Conservation (phyloP, 2,888 invertebrate genomes). For the Notodonta ziczac region DNA sequence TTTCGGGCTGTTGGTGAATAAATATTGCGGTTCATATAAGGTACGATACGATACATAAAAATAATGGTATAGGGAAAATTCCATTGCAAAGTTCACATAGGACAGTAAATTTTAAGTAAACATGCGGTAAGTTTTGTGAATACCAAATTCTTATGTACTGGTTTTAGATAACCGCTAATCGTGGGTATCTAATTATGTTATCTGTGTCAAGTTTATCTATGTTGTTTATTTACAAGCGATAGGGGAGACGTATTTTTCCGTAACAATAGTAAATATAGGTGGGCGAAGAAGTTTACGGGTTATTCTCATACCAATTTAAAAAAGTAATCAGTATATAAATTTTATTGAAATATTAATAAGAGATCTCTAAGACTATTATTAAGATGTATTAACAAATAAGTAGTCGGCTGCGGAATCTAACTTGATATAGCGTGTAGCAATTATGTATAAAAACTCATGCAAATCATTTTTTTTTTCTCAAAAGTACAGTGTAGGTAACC, state of each 20-base stretch:
- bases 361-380: too few species aligned
- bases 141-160: slow-evolving; percentile 11
- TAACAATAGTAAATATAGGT: slow-evolving; percentile 35
- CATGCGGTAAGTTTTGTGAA: not conserved
- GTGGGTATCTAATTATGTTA: slow-evolving; percentile 34
- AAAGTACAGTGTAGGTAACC: too few species aligned
- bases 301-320: too few species aligned
- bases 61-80: not conserved
- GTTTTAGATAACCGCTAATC: slow-evolving; percentile 32
- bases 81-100: slow-evolving; percentile 2
- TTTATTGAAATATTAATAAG: too few species aligned
- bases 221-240: slow-evolving; percentile 51
- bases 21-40: too few species aligned
- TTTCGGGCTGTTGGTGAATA: too few species aligned
- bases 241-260: slow-evolving; percentile 60
- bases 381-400: too few species aligned
- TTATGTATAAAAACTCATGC: too few species aligned
- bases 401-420: too few species aligned
- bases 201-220: slow-evolving; percentile 45
- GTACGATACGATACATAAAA: not conserved
- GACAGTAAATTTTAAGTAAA: slow-evolving; percentile 5
- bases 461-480: too few species aligned
- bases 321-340: too few species aligned
- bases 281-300: slow-evolving; percentile 18
- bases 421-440: too few species aligned